phyloP scores from a whole-genome alignment of 2,797 vertebrate genomes.

The Loris lydekkerianus region DNA sequence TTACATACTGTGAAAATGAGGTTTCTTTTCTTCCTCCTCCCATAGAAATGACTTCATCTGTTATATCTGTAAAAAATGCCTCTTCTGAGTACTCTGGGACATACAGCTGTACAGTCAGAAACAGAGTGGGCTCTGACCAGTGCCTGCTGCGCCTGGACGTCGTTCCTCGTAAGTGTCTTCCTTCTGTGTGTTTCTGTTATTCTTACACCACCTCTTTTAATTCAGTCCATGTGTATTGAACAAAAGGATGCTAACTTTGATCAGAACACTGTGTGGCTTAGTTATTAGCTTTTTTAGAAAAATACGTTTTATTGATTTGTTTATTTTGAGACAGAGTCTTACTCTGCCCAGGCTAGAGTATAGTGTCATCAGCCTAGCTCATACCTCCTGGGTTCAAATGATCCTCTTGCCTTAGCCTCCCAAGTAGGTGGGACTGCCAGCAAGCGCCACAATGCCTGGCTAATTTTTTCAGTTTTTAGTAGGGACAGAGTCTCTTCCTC shows the following conservation, averaged over 20 bases:
- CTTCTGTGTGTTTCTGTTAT: too few relatives aligned
- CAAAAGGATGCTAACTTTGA: not conserved
- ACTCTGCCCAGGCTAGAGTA: too few relatives aligned
- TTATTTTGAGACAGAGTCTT: too few relatives aligned
- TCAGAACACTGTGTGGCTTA: not conserved
- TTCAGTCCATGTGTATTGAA: not conserved
- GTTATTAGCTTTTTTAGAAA: conserved; percentile 13
- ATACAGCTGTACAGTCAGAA: conserved; percentile 92
- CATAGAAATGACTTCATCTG: conserved; percentile 77
- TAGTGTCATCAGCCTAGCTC: too few relatives aligned
- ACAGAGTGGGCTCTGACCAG: conserved; percentile 94
- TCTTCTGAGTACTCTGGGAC: conserved; percentile 92
- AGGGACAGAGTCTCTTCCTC: too few relatives aligned
- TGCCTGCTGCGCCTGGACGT: conserved; percentile 92
- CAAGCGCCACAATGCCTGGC: too few relatives aligned
- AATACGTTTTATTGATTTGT: not conserved
- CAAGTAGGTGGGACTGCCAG: too few relatives aligned
- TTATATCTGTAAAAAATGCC: conserved; percentile 93
- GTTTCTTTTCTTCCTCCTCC: not conserved
- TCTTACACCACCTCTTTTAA: not conserved
- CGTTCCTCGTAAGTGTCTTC: conserved; percentile 93
- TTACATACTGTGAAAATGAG: not conserved
- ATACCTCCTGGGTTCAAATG: too few relatives aligned
- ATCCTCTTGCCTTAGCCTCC: too few relatives aligned
- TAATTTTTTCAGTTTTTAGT: too few relatives aligned